Base-by-base conservation (phyloP, 2,113 vertebrate genomes). In the Crypturellus undulatus region DNA sequence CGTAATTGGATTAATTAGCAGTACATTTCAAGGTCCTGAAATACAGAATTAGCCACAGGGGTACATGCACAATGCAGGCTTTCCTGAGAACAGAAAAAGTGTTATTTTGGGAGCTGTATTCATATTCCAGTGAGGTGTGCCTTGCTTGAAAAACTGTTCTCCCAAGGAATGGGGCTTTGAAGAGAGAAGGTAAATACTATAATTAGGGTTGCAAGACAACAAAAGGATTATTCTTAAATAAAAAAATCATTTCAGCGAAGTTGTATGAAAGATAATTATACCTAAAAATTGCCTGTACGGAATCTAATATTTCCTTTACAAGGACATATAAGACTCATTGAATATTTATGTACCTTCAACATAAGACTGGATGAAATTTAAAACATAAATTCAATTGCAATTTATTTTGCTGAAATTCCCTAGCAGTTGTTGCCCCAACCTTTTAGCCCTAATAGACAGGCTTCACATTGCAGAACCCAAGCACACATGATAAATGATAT, bases 161-260 rank as follows among this genome's bases (percentile, higher is more conserved):
- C 77, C 20, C 54, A 69, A 76, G 78, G 90, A 88, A 87, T 26
- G 40, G 45, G 54, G 49, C 82, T 88, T 68, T 75, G 82, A 88
- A 90, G 56, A 58, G 63, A 40, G 65, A 93, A 76, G 92, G 90
- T 36, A 95, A 96, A 95, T 58, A 79, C 88, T 69, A 0, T 79
- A 90, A 90, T 94, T 84, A 87, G 73, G 79, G 83, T 54, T 92
- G 67, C 83, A 94, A 85, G 90, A 96, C 90, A 96, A 96, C 85
- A 94, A 84, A 94, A 90, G 79, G 79, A 81, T 95, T 94, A 67
- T 62, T 93, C 85, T 79, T 94, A 86, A 92, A 89, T 70, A 40
- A 40, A 86, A 95, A 94, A 94, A 92, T 28, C 47, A 54, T 54
- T 52, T 86, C 85, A 96, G 47, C 81, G 88, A 93, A 83, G 87